Evolutionary conservation across 2,797 vertebrate genomes (phyloP).

Genomic region (Dipus sagitta): DNA sequence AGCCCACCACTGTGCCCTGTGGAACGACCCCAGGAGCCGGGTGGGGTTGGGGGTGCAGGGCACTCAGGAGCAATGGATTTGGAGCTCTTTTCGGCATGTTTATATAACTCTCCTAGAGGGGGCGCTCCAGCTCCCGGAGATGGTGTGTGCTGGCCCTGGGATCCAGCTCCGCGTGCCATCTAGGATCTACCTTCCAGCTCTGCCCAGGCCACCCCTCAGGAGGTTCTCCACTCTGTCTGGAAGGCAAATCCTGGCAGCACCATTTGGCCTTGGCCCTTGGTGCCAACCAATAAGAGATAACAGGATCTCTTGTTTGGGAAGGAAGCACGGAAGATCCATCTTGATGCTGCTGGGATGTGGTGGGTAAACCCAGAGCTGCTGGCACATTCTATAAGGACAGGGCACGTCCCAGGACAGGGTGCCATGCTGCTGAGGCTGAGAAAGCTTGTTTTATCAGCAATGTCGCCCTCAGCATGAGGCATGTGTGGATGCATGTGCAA

Average conservation of each 20-base stretch:
- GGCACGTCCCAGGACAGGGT: fast-evolving
- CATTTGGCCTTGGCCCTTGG: too few species aligned
- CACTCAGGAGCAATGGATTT: too few species aligned
- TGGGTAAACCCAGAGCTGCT: background rate
- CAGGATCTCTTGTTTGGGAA: too few species aligned
- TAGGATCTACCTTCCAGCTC: background rate
- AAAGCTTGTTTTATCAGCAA: background rate
- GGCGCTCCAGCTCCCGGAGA: fast-evolving
- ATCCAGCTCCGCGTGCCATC: too few species aligned
- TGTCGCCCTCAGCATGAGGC: fast-evolving
- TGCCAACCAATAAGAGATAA: too few species aligned
- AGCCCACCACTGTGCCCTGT: fast-evolving
- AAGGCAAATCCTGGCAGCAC: too few species aligned
- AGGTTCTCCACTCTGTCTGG: too few species aligned
- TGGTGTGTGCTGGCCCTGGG: fast-evolving
- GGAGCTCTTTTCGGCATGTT: background rate
- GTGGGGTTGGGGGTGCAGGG: fast-evolving
- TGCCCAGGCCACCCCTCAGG: background rate
- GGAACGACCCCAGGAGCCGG: too few species aligned
- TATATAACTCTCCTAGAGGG: background rate
- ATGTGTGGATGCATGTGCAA: background rate
- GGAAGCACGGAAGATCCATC: too few species aligned
- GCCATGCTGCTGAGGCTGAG: fast-evolving
- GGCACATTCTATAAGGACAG: fast-evolving
- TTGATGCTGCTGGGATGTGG: fast-evolving